phyloP scores from a whole-genome alignment of 2,888 invertebrate genomes.

The Cephus sareptanus region DNA sequence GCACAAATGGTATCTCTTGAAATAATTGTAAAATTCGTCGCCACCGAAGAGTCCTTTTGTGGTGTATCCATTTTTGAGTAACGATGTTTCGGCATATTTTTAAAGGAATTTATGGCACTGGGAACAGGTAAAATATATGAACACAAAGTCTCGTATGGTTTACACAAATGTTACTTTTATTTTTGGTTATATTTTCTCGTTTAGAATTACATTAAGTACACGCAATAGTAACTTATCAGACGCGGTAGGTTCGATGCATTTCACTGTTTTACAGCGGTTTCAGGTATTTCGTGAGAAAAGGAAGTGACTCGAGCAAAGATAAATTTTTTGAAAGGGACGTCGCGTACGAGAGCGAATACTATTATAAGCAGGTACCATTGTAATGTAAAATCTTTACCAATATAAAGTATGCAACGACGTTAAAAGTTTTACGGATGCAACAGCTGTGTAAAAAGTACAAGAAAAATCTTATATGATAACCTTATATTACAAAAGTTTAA shows the following conservation, averaged over 20 bases:
- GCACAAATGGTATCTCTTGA: not conserved
- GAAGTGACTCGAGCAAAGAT: constrained; percentile 29
- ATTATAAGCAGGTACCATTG: constrained; percentile 44
- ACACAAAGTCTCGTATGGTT: no score
- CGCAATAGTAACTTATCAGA: no score
- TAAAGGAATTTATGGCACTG: constrained; percentile 9
- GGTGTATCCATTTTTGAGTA: not conserved
- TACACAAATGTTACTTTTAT: not conserved
- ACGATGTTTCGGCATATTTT: constrained; percentile 28
- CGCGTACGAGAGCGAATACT: constrained; percentile 48
- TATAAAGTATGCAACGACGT: no score
- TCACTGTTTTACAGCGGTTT: not conserved
- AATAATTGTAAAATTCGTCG: not conserved
- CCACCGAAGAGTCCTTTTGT: not conserved
- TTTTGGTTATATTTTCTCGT: not conserved
- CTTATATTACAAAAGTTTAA: no score
- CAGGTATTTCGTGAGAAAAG: constrained; percentile 27
- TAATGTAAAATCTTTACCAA: no score
- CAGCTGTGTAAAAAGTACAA: no score
- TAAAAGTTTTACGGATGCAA: no score
- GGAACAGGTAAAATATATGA: constrained; percentile 15
- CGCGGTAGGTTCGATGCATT: not conserved
- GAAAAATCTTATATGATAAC: no score
- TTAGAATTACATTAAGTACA: not conserved
- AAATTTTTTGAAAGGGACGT: constrained; percentile 33